Evolutionary conservation across 35 echinoderm and acorn worm species (phyloP).

Genomic region (Lytechinus pictus): DNA sequence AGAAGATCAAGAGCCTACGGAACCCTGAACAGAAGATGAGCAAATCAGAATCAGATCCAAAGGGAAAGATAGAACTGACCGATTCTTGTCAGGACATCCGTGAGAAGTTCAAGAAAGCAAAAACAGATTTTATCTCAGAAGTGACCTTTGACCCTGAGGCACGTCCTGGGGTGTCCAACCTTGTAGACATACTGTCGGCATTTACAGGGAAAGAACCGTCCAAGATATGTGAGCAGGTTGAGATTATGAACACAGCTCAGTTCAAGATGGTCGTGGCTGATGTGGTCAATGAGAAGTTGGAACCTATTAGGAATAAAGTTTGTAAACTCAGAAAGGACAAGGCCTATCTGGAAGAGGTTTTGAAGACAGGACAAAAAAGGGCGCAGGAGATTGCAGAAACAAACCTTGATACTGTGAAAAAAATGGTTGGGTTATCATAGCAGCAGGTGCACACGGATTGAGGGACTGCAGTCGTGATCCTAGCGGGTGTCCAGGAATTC

Average conservation of each 20-base stretch:
- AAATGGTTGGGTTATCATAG: constrained; percentile 74
- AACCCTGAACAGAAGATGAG: constrained; percentile 95
- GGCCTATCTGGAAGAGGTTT: constrained; percentile 67
- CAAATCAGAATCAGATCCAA: constrained; percentile 83
- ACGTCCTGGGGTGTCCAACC: constrained; percentile 88
- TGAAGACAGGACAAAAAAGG: constrained; percentile 72
- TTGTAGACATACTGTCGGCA: constrained; percentile 83
- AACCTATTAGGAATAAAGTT: constrained; percentile 80
- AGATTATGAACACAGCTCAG: constrained; percentile 76
- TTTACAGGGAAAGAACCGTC: constrained; percentile 53
- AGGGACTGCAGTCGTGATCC: neutral
- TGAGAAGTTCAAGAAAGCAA: constrained; percentile 86
- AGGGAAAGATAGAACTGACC: constrained; percentile 83
- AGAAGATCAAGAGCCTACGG: constrained; percentile 90
- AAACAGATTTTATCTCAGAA: constrained; percentile 87
- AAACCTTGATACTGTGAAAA: constrained; percentile 86
- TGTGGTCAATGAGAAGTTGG: constrained; percentile 75
- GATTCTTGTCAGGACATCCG: constrained; percentile 75
- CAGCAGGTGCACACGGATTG: neutral
- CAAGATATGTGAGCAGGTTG: constrained; percentile 67
- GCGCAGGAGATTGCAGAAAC: constrained; percentile 72
- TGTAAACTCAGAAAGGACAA: constrained; percentile 61
- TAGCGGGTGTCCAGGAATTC: too few relatives aligned
- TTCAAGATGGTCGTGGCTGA: constrained; percentile 87
- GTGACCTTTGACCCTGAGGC: constrained; percentile 94